Evolutionary conservation across 2,888 invertebrate genomes (phyloP), one percentile per base, ranked within the genome.

Genomic region (Brachyptera putata): DNA sequence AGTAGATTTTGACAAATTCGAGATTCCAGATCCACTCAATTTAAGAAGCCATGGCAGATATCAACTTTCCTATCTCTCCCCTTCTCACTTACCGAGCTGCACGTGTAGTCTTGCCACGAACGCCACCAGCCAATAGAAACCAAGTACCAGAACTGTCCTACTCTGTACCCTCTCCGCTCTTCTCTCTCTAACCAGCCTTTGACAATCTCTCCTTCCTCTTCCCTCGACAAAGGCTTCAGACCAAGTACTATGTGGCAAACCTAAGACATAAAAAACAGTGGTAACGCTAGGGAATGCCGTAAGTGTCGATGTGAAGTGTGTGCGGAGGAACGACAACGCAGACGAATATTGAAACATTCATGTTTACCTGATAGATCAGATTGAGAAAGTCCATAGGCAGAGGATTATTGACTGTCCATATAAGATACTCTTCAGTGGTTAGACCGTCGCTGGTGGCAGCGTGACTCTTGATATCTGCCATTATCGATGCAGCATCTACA

Each of bases 141-240:
- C 64, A 95, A 81, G 79, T 92, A 94, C 92, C 93, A 94, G 75
- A 91, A 88, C 76, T 93, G 91, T 0, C 91, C 92, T 58, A 88
- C 84, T 48, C 83, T 77, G 71, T 87, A 85, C 0, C 91, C 89
- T 48, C 89, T 81, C 49, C 82, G 78, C 66, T 86, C 85, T 71
- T 90, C 91, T 41, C 94, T 80, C 1, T 85, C 81, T 63, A 93
- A 72, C 94, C 94, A 95, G 1, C 89, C 87, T 63, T 85, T 81
- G 11, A 87, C 89, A 81, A 91, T 87, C 67, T 89, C 87, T 62
- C 84, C 82, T 76, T 95, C 94, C 72, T 91, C 88, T 69, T 89
- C 86, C 58, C 83, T 80, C 71, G 88, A 89, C 68, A 86, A 83
- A 13, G 94, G 93, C 70, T 86, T 80, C 49, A 95, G 77, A 0